Percentiles rank a stretch among this genome's conserved stretches.
Evolutionary conservation across 1,140 invertebrate genomes (phyloP).

Genomic region (Kradibia gibbosae): DNA sequence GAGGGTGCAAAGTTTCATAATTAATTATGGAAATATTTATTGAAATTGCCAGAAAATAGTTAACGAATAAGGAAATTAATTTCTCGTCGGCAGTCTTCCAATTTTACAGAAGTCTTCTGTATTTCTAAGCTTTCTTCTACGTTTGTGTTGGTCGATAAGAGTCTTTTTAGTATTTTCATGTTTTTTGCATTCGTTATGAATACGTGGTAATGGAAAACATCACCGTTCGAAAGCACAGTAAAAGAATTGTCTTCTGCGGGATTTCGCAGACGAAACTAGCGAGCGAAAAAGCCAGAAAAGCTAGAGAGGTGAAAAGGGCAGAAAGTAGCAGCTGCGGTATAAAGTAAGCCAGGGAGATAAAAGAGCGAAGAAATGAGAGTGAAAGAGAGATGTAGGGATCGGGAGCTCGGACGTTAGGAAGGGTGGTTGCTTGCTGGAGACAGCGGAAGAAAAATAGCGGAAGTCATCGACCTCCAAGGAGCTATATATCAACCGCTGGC

Average conservation of each 20-base stretch:
- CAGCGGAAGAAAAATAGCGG: constrained; percentile 82
- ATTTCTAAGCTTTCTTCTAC: no score
- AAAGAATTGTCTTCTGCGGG: constrained; percentile 46
- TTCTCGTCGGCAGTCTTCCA: no score
- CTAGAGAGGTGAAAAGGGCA: constrained; percentile 20
- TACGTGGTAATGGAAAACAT: not conserved
- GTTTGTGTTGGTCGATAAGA: no score
- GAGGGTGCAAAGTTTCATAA: no score
- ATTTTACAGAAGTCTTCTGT: no score
- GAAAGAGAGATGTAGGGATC: constrained; percentile 30
- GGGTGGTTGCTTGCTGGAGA: constrained; percentile 73
- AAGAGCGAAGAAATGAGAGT: constrained; percentile 23
- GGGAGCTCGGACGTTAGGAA: constrained; percentile 63
- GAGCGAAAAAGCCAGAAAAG: not conserved
- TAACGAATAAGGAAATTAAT: no score
- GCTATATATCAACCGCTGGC: constrained; percentile 78
- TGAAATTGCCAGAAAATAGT: no score
- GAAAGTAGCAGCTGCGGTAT: not conserved
- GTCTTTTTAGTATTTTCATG: constrained; percentile 36
- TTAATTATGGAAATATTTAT: no score
- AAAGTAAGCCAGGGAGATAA: not conserved
- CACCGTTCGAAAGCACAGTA: constrained; percentile 19
- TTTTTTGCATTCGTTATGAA: constrained; percentile 29
- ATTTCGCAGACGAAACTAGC: constrained; percentile 9
- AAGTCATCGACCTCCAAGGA: constrained; percentile 82